Conservation (phyloP, 1,140 invertebrate genomes). For the Neuroterus valhalla region DNA sequence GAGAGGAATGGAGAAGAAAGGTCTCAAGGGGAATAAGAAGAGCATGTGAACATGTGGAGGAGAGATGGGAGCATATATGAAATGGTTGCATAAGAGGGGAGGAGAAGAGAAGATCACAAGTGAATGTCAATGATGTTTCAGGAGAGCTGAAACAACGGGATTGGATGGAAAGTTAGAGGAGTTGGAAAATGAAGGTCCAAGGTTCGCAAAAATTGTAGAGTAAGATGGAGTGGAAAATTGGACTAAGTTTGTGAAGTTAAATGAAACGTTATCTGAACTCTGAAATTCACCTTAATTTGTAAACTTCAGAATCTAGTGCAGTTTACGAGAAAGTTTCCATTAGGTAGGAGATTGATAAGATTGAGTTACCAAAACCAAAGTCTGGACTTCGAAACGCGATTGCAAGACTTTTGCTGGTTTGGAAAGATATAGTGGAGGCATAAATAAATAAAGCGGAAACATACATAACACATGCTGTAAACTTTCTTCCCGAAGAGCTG, state of each 20-base stretch:
- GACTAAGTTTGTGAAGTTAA: background rate
- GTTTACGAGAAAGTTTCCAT: conserved; percentile 8
- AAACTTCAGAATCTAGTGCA: conserved; percentile 1
- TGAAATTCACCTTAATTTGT: conserved; percentile 5
- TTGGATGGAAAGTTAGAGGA: no score
- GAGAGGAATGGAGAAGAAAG: no score
- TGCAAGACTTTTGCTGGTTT: conserved; percentile 18
- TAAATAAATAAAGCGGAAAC: conserved; percentile 24
- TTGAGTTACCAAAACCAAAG: conserved; percentile 21
- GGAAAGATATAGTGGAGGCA: background rate
- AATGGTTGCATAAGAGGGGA: no score
- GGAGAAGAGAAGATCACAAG: no score
- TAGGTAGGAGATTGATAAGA: conserved; percentile 9
- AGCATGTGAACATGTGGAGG: no score
- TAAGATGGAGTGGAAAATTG: background rate
- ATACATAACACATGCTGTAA: conserved; percentile 28
- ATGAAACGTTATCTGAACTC: conserved; percentile 1
- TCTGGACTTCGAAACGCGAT: conserved; percentile 15
- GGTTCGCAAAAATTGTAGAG: no score
- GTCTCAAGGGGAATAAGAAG: no score
- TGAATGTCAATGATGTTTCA: no score
- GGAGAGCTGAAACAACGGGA: no score
- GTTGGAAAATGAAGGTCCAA: no score
- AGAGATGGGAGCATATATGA: no score
- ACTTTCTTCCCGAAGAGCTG: conserved; percentile 15